These are phyloP conservation scores for Hypomecis atomaria DNA, from an alignment of 2,888 invertebrate genomes.

Conservation along the genomic window DNA sequence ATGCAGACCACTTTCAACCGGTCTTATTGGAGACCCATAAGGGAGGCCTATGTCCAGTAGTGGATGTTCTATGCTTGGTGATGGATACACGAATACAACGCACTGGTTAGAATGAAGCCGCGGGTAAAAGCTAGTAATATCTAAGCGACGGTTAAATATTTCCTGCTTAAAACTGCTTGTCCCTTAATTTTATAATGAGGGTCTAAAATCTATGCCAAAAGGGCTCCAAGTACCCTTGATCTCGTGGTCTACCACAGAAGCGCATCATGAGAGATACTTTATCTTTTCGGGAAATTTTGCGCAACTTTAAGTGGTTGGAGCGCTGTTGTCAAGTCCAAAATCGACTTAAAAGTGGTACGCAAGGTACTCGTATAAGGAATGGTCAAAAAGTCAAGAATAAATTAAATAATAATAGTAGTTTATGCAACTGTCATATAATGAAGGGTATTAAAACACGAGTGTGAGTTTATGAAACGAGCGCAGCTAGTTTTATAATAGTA, in stretches of 20 bases:
- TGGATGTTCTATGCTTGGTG: no score
- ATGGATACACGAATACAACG: no score
- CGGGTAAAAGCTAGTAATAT: no score
- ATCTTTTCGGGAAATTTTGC: conserved; percentile 4
- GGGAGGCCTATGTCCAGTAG: no score
- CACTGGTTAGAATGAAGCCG: no score
- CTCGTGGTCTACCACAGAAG: conserved; percentile 1
- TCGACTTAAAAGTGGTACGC: background rate
- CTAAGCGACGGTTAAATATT: background rate
- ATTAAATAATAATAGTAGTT: no score
- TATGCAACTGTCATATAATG: no score
- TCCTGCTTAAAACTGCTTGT: background rate
- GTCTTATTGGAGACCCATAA: no score
- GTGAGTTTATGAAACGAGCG: no score
- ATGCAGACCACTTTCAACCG: no score
- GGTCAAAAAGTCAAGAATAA: background rate
- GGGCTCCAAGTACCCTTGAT: conserved; percentile 4
- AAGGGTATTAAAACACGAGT: no score
- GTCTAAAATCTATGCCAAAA: background rate
- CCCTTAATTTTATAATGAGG: conserved; percentile 10
- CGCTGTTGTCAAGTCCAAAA: background rate
- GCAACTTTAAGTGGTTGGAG: conserved; percentile 4
- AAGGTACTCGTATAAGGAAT: background rate
- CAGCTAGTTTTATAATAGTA: no score
- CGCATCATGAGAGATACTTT: conserved; percentile 4